Evolutionary conservation across 92 coral and sea anemone genomes (phyloP).

Genomic region (Porites lobata): DNA sequence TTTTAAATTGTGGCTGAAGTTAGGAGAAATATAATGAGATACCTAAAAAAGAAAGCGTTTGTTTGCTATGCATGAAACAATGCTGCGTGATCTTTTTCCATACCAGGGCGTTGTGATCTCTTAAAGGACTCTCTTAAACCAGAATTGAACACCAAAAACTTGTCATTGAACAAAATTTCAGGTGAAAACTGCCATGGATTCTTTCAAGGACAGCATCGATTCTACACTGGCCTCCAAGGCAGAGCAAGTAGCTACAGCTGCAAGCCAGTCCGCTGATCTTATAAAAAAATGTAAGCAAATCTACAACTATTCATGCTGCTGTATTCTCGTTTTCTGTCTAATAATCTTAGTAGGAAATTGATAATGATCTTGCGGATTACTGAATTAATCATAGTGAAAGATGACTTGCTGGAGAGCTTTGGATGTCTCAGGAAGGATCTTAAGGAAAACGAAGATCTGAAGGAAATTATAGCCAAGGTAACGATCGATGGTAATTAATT

Average conservation of each 20-base stretch:
- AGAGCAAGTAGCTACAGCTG: constrained; percentile 83
- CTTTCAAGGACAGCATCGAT: constrained; percentile 83
- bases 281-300: constrained; percentile 72
- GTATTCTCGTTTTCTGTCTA: not conserved
- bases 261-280: constrained; percentile 73
- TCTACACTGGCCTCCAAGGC: constrained; percentile 72
- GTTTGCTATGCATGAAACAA: too few relatives aligned
- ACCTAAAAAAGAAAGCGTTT: too few relatives aligned
- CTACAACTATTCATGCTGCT: too few relatives aligned
- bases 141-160: not conserved
- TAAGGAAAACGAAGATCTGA: constrained; percentile 80
- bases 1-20: too few relatives aligned
- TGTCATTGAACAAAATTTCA: constrained; percentile 5
- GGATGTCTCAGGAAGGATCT: constrained; percentile 73
- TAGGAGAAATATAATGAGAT: too few relatives aligned
- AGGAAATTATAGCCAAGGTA: constrained; percentile 76
- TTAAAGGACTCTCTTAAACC: too few relatives aligned
- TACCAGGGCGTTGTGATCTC: too few relatives aligned
- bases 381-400: constrained; percentile 71
- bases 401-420: constrained; percentile 81
- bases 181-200: constrained; percentile 89
- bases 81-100: too few relatives aligned
- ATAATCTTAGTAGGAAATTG: too few relatives aligned
- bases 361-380: too few relatives aligned
- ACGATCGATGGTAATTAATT: not conserved